These are phyloP conservation scores for Antennarius striatus DNA, from an alignment of 2,113 vertebrate species.

Conservation along the genomic window DNA sequence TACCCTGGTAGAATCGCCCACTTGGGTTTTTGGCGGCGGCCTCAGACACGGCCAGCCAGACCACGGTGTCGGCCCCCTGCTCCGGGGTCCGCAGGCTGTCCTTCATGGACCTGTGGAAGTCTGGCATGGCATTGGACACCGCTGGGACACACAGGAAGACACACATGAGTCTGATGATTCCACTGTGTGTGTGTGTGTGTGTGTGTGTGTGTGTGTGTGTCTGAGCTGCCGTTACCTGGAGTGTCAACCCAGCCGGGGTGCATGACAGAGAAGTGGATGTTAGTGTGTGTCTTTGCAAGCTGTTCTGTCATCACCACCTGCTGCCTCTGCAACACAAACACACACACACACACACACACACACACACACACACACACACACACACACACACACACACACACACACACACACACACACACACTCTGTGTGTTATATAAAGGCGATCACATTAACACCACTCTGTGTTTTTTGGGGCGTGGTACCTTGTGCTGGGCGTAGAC, in stretches of 20 bases:
- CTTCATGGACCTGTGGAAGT: constrained; percentile 82
- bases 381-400: constrained; percentile 30
- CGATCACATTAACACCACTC: too few species aligned
- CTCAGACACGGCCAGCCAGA: constrained; percentile 81
- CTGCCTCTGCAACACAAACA: constrained; percentile 77
- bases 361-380: constrained; percentile 4
- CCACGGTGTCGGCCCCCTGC: constrained; percentile 80
- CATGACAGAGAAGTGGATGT: constrained; percentile 83
- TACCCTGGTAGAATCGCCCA: constrained; percentile 81
- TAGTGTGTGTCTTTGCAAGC: constrained; percentile 76
- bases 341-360: constrained; percentile 11
- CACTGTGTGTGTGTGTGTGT: not conserved
- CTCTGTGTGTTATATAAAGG: not conserved
- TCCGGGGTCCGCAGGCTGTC: constrained; percentile 78
- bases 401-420: constrained; percentile 8
- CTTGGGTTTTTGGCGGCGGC: constrained; percentile 68
- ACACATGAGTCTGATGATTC: too few species aligned
- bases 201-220: not conserved
- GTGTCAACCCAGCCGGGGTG: constrained; percentile 85
- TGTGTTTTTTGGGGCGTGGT: constrained; percentile 1
- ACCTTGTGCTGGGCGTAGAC: constrained; percentile 85
- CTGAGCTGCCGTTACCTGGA: constrained; percentile 67
- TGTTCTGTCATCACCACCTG: constrained; percentile 84
- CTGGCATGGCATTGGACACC: constrained; percentile 80
- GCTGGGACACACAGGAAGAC: constrained; percentile 51